Evolutionary conservation across 2,113 vertebrate genomes (phyloP).

Genomic region (Diglossa brunneiventris): DNA sequence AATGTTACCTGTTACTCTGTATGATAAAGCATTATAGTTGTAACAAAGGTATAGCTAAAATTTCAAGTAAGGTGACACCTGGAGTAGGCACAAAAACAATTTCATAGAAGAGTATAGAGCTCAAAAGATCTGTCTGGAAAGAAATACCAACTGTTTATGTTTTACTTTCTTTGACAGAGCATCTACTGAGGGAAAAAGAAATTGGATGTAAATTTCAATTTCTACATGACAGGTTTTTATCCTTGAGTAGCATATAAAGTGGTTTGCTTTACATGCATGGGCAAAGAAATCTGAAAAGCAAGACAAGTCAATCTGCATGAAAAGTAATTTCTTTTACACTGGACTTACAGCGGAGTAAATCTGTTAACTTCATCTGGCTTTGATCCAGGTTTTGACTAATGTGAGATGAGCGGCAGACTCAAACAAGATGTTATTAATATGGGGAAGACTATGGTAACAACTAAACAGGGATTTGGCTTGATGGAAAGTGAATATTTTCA

Average conservation of each 20-base stretch:
- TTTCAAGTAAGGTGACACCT: not conserved
- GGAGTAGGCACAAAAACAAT: not conserved
- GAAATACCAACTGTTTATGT: not conserved
- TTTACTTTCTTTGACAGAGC: not conserved
- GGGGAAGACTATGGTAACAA: not conserved
- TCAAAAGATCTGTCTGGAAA: not conserved
- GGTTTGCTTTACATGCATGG: not conserved
- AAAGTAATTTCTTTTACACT: not conserved
- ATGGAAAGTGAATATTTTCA: not conserved
- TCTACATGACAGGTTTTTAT: not conserved
- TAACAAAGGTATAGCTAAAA: not conserved
- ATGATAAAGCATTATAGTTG: not conserved
- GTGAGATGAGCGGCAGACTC: not conserved
- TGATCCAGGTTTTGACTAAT: not conserved
- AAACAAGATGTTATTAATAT: not conserved
- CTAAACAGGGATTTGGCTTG: not conserved
- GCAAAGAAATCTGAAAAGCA: not conserved
- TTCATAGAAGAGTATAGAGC: not conserved
- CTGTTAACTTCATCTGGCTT: not conserved
- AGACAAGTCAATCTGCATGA: not conserved
- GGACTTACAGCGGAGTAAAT: not conserved
- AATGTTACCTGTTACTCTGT: not conserved
- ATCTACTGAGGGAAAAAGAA: not conserved
- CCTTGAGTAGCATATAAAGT: not conserved
- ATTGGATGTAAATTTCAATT: constrained; percentile 2